phyloP scores from a whole-genome alignment of 2,888 invertebrate species.

The Caenorhabditis angaria region DNA sequence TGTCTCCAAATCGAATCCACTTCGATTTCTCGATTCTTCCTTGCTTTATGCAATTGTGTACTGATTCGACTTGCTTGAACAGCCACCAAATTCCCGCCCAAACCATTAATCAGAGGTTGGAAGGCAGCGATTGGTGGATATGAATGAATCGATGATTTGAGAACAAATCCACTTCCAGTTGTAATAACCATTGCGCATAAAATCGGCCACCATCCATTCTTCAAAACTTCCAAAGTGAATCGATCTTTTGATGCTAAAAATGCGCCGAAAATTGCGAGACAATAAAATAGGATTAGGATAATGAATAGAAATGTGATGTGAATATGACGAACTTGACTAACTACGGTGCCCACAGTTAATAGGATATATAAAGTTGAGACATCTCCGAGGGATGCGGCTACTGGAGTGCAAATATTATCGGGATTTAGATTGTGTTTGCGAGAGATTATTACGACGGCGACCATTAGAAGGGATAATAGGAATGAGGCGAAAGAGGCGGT shows the following conservation, averaged over 20 bases:
- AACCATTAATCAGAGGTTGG: slow-evolving; percentile 68
- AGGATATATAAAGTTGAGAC: slow-evolving; percentile 80
- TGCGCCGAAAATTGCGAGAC: slow-evolving; percentile 42
- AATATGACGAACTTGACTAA: slow-evolving; percentile 28
- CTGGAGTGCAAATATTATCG: slow-evolving; percentile 91
- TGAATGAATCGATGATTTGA: slow-evolving; percentile 54
- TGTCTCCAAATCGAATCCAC: slow-evolving; percentile 30
- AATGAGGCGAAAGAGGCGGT: slow-evolving; percentile 62
- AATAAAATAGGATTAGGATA: slow-evolving; percentile 44
- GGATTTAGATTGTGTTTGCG: slow-evolving; percentile 79
- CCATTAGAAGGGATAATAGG: slow-evolving; percentile 56
- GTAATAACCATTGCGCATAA: slow-evolving; percentile 57
- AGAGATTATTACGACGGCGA: slow-evolving; percentile 52
- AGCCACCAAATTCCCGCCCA: slow-evolving; percentile 66
- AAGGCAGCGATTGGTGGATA: slow-evolving; percentile 64
- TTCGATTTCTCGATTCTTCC: slow-evolving; percentile 46
- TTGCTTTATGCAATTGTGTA: slow-evolving; percentile 56
- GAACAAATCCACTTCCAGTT: slow-evolving; percentile 58
- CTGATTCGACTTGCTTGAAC: slow-evolving; percentile 65
- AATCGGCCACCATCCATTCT: slow-evolving; percentile 57
- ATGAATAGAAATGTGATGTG: slow-evolving; percentile 37
- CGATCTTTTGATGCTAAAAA: slow-evolving; percentile 39
- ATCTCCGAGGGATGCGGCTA: slow-evolving; percentile 90
- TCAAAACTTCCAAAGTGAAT: slow-evolving; percentile 52
- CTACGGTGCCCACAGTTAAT: slow-evolving; percentile 38